Base-by-base conservation (phyloP, 2,113 vertebrate genomes). In the Symphodus melops region DNA sequence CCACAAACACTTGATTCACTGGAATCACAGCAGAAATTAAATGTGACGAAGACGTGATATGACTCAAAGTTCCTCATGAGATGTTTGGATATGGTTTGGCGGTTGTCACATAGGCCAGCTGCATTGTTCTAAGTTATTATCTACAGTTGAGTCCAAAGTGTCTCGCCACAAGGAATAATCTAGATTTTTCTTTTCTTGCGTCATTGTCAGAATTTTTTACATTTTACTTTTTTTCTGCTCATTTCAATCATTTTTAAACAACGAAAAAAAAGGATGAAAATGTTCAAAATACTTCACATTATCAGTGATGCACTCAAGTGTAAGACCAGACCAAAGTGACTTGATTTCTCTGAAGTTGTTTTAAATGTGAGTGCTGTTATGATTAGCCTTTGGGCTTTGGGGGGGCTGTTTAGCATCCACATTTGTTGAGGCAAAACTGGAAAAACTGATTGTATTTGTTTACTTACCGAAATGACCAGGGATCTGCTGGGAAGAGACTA, bases 371-470 rank as follows among this genome's bases (percentile, higher is more conserved):
- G 23, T 20, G 36, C 56, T 62, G 42, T 74, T 64, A 17, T 76
- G 64, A 76, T 80, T 53, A 55, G 48, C 33, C 41, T 5, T 28
- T 61, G 68, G 69, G 39, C 52, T 63, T 57, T 59, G n/a, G n/a
- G n/a, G n/a, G 21, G 39, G 49, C 61, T 79, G 68, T 74, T 84
- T n/a, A 48, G 23, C 68, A 62, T 75, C 41, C 23, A 56, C 8
- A 73, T 75, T 41, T 70, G 33, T 78, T 77, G 25, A 65, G 58
- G 39, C 60, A 65, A 39, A 72, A 74, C 28, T 56, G 68, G 66
- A 83, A 76, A 82, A 76, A 44, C 23, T 61, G 54, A 77, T 75
- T 87, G 41, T 36, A 56, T 81, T 74, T 85, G 84, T 88, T 90
- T 86, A 70, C 55, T 73, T 75, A 75, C 20, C 48, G 25, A 41